A percentile compares a stretch with the other conserved stretches of the same genome.
Conservation (phyloP, 1,140 invertebrate species). For the Drusus annulatus region DNA sequence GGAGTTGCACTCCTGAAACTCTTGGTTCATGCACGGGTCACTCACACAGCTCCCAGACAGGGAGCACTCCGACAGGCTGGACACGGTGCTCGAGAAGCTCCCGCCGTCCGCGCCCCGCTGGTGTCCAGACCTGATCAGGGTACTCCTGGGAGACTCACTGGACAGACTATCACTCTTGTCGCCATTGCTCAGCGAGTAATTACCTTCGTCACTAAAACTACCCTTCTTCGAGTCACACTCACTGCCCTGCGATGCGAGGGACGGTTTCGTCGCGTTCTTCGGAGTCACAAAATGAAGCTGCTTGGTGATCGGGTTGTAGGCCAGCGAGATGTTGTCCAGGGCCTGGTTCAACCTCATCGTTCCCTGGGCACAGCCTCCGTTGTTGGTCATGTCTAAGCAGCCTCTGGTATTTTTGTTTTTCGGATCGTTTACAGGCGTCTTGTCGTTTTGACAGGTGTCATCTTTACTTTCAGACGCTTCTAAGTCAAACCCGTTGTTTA, state of each 20-base stretch:
- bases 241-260: not conserved
- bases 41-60: slow-evolving; percentile 65
- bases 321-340: slow-evolving; percentile 70
- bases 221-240: slow-evolving; percentile 64
- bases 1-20: slow-evolving; percentile 18
- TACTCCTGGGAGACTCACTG: slow-evolving; percentile 69
- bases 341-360: slow-evolving; percentile 70
- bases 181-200: slow-evolving; percentile 69
- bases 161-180: slow-evolving; percentile 67
- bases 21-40: slow-evolving; percentile 61
- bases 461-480: slow-evolving; percentile 3
- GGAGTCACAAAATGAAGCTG: slow-evolving; percentile 70
- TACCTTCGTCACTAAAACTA: slow-evolving; percentile 70
- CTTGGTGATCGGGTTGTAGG: slow-evolving; percentile 71
- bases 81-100: slow-evolving; percentile 70
- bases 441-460: slow-evolving; percentile 25
- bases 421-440: not conserved
- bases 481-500: slow-evolving; percentile 50
- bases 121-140: slow-evolving; percentile 69
- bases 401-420: slow-evolving; percentile 30
- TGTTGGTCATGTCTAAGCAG: slow-evolving; percentile 51
- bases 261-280: slow-evolving; percentile 56
- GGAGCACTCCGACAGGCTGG: slow-evolving; percentile 69
- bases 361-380: slow-evolving; percentile 65
- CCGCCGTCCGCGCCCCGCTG: slow-evolving; percentile 68